Evolutionary conservation across 2,113 vertebrate genomes (phyloP), one percentile per base, ranked within the genome.

Genomic region (Butastur rufipennis): DNA sequence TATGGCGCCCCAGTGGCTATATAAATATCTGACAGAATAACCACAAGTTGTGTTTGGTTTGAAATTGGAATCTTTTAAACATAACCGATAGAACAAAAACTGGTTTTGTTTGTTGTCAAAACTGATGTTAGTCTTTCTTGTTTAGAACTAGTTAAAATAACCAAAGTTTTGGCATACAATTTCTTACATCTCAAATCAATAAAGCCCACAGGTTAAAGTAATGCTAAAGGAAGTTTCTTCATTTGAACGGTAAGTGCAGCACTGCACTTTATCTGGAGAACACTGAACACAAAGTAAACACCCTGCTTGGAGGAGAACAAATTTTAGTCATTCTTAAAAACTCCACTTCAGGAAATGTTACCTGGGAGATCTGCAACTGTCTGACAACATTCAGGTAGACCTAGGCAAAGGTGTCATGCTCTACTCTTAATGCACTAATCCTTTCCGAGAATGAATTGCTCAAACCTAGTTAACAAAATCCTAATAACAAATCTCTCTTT

Each of bases 11-110:
- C 98, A 98, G 98, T 98, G 98, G 98, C 99, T 99, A 94, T 98
- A 98, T 98, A 98, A 98, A 99, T 98, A 98, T 98, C 97, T 98
- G 98, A 98, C 98, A 98, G 98, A 99, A 99, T 99, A 99, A 99
- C 98, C 97, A 99, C 98, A 99, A 98, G 98, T 99, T 98, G 98
- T 98, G 96, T 98, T 99, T 97, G 97, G 98, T 98, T 98, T 98
- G 98, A 99, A 99, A 99, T 98, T 98, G 98, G 98, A 98, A 98
- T 98, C 97, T 98, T 98, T 98, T 96, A 98, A 98, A 98, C 96
- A 97, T 96, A 96, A 98, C 96, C 27, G 62, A 98, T 97, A 98
- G 97, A 97, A 98, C 97, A 96, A 98, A 98, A 98, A 73, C 97
- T 98, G 96, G 95, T 98, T 98, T 98, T 98, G 98, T 98, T 98